Percentiles rank a stretch among this genome's conserved stretches.
These are phyloP conservation scores for Pangasianodon hypophthalmus DNA, from an alignment of 2,113 vertebrate genomes.

Conservation along the genomic window DNA sequence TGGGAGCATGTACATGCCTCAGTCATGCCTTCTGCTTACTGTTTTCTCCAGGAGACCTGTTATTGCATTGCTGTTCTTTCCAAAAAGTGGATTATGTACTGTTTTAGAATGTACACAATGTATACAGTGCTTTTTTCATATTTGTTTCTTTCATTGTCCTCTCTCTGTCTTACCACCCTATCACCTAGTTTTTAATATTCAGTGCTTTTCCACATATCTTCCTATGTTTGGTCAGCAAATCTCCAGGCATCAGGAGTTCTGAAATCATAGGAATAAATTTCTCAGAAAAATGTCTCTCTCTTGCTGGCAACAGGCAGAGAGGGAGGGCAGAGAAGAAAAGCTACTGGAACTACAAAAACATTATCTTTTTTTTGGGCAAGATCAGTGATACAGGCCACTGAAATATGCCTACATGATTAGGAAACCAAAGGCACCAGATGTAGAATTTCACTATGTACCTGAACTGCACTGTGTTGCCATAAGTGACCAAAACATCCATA, in stretches of 20 bases:
- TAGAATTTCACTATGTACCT: no score
- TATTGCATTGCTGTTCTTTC: slow-evolving; percentile 56
- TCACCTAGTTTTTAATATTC: slow-evolving; percentile 30
- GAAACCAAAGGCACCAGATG: no score
- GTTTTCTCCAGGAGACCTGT: slow-evolving; percentile 56
- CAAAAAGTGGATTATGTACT: slow-evolving; percentile 68
- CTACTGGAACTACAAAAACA: background rate
- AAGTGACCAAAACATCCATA: background rate
- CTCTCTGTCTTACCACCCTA: background rate
- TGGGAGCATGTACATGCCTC: background rate
- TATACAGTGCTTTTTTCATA: background rate
- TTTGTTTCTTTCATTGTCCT: background rate
- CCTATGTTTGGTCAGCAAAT: slow-evolving; percentile 15
- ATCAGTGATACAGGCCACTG: background rate
- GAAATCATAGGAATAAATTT: background rate
- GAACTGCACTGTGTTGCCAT: background rate
- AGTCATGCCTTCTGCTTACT: slow-evolving; percentile 23
- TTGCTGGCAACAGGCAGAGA: background rate
- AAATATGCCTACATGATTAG: no score
- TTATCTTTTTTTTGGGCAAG: background rate
- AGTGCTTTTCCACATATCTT: slow-evolving; percentile 49
- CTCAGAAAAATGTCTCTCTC: background rate
- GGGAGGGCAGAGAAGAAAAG: slow-evolving; percentile 13
- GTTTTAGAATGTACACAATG: slow-evolving; percentile 46
- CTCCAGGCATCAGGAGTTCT: background rate